Evolutionary conservation across 2,797 vertebrate species (phyloP).

Genomic region (Gouania willdenowi): DNA sequence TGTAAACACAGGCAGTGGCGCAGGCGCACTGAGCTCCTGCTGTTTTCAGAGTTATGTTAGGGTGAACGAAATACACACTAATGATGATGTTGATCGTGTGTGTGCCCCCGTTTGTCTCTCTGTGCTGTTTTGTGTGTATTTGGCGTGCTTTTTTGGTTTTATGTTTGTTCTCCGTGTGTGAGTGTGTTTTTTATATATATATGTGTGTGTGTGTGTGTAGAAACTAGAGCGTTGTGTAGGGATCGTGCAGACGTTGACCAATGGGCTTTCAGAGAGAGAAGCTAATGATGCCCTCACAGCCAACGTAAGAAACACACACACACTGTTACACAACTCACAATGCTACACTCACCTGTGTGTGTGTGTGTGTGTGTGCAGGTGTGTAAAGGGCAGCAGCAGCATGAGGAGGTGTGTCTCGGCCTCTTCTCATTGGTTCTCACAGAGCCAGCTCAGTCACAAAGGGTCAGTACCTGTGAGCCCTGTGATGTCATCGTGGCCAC

Average conservation of each 20-base stretch:
- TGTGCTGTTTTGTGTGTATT: not conserved
- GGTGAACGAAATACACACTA: too few species aligned
- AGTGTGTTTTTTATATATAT: slow-evolving; percentile 1
- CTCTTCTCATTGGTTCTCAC: slow-evolving; percentile 87
- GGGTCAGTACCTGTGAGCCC: slow-evolving; percentile 80
- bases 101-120: not conserved
- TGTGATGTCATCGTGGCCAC: not conserved
- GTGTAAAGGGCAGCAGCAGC: slow-evolving; percentile 92
- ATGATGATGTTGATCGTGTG: not conserved
- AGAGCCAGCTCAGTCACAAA: slow-evolving; percentile 85
- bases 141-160: not conserved
- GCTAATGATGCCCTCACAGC: slow-evolving; percentile 92
- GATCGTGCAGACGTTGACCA: slow-evolving; percentile 82
- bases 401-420: slow-evolving; percentile 92
- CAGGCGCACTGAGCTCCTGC: slow-evolving; percentile 42
- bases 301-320: slow-evolving; percentile 77
- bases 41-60: too few species aligned
- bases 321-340: not conserved
- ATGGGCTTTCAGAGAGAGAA: slow-evolving; percentile 88
- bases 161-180: not conserved
- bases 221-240: slow-evolving; percentile 85
- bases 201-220: slow-evolving; percentile 54
- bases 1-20: slow-evolving; percentile 54
- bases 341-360: too few species aligned
- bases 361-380: slow-evolving; percentile 69